phyloP scores from a whole-genome alignment of 1,140 invertebrate genomes.

The Amphibalanus amphitrite region DNA sequence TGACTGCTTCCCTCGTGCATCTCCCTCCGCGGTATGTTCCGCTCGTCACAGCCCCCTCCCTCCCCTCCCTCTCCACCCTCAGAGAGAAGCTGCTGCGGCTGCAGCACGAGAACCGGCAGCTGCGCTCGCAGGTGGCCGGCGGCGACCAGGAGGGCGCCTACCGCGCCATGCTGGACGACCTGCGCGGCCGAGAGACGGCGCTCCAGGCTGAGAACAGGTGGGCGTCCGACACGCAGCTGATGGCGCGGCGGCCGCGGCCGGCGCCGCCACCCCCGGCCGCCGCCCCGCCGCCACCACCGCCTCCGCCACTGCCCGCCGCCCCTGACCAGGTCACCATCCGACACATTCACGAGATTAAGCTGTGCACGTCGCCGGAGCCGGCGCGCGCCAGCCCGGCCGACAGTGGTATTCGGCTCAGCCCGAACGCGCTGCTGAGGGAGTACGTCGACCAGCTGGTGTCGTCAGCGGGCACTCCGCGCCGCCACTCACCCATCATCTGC shows the following conservation, averaged over 20 bases:
- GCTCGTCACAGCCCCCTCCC: background rate
- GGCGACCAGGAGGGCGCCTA: conserved; percentile 44
- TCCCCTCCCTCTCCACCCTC: conserved; percentile 22
- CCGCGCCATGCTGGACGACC: conserved; percentile 53
- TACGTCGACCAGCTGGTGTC: background rate
- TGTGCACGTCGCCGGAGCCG: background rate
- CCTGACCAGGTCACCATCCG: background rate
- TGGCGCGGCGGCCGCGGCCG: background rate
- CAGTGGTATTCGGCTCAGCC: background rate
- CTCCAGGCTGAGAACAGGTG: conserved; percentile 43
- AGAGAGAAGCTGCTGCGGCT: conserved; percentile 67
- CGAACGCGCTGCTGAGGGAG: background rate
- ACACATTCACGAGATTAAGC: background rate
- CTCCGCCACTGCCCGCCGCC: background rate
- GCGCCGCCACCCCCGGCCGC: background rate
- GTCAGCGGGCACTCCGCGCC: background rate
- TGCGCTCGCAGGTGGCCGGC: conserved; percentile 48
- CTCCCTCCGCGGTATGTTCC: background rate
- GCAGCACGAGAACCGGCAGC: conserved; percentile 71
- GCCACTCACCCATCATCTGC: background rate
- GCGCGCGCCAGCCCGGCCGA: background rate
- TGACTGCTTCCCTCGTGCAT: background rate
- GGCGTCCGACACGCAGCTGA: background rate
- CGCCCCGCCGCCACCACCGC: background rate
- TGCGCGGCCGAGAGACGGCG: conserved; percentile 46